Evolutionary conservation across 2,888 invertebrate genomes (phyloP), one percentile per base, ranked within the genome.

Genomic region (Azorinus chamasolen): DNA sequence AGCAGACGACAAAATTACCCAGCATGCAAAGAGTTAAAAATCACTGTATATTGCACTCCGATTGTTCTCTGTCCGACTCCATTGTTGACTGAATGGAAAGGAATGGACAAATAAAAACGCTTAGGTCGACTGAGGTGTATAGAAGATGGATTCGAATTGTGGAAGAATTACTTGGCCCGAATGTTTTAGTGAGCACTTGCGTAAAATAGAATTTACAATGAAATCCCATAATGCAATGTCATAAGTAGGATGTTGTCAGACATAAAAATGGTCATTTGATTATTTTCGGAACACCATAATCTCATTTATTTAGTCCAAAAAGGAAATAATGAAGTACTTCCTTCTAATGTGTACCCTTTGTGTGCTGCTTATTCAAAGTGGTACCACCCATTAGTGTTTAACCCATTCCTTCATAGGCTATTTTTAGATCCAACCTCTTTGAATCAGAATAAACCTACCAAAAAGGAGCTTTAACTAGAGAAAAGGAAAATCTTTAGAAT

Each of bases 111-210:
- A 32, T 14, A 27, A 53, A 24, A 53, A 53, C 24, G 53, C 16
- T 10, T n/a, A 32, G 32, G 27, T 18, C 50, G 16, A 53, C 3
- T 24, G 3, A 5, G 5, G 10, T n/a, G n/a, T 10, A 53, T 27
- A 53, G 27, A 20, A 25, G 53, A 25, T 25, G 27, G 24, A 24
- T n/a, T 32, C 4, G 24, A 16, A 53, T 24, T 53, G 14, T 24
- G 53, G 24, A n/a, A 53, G 27, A 53, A 25, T 53, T 53, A 53
- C 27, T 50, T 27, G 53, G 53, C 20, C 53, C 53, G 16, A 53
- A 53, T 53, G 53, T 25, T 50, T 12, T 10, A 12, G 25, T 16
- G n/a, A 27, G 16, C 16, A 27, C 27, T 27, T 24, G 24, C 16
- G 25, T 24, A 24, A 53, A 53, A 53, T 53, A 3, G 16, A 53